Evolutionary conservation across 2,888 invertebrate genomes (phyloP).

Genomic region (Sceliomorpha sp.): DNA sequence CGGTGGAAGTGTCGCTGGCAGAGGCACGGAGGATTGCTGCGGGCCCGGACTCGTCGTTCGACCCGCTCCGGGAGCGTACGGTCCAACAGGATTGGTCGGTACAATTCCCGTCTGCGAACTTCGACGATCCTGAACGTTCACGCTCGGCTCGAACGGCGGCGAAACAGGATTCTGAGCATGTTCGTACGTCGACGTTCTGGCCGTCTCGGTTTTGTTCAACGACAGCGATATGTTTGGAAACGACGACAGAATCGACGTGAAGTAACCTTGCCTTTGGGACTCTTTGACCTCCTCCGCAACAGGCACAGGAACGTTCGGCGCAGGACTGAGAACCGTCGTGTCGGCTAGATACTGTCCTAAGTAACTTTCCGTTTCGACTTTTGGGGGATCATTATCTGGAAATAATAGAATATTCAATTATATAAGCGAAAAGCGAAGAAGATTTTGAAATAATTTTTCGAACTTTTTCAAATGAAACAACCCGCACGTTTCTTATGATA

Average conservation of each 20-base stretch:
- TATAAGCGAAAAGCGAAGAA: too few species aligned
- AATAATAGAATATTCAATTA: too few species aligned
- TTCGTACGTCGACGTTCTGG: constrained; percentile 19
- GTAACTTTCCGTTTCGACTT: constrained; percentile 67
- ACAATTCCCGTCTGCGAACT: constrained; percentile 7
- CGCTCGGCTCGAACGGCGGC: constrained; percentile 8
- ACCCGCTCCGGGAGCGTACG: constrained; percentile 10
- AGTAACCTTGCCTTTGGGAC: constrained; percentile 68
- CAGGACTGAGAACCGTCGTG: constrained; percentile 17
- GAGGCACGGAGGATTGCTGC: too few species aligned
- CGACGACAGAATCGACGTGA: constrained; percentile 74
- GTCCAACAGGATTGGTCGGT: constrained; percentile 23
- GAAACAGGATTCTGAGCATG: constrained; percentile 5
- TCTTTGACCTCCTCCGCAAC: constrained; percentile 45
- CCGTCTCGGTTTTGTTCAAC: constrained; percentile 64
- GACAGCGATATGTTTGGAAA: constrained; percentile 73
- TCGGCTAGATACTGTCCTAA: constrained; percentile 63
- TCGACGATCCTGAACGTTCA: constrained; percentile 11
- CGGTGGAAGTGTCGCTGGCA: constrained; percentile 59
- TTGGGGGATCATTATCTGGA: not conserved
- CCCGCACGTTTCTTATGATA: too few species aligned
- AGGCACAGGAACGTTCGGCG: constrained; percentile 13
- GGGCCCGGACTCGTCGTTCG: constrained; percentile 27
- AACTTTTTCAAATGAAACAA: too few species aligned
- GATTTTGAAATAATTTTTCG: too few species aligned